Evolutionary conservation across 2,113 vertebrate species (phyloP), one percentile per base, ranked within the genome.

Genomic region (Caretta caretta): DNA sequence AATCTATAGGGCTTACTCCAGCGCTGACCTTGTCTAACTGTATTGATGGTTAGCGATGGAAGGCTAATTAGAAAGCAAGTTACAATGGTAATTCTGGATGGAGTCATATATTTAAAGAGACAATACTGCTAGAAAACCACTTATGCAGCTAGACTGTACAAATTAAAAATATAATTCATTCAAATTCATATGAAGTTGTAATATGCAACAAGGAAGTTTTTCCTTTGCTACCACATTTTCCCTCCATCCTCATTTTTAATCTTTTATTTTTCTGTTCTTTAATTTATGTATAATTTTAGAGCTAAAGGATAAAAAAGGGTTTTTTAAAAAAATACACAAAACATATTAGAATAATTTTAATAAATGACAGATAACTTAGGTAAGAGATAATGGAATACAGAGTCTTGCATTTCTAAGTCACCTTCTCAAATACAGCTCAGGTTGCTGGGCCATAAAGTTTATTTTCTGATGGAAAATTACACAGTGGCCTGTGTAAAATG

Each of bases 11-110:
- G 89, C 51, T 97, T 95, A 84, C 93, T 96, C 96, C 85, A 87
- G 95, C 3, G 0, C 86, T 98, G 96, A 98, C 98, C 98, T 98
- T 98, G 98, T 97, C 98, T 98, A 96, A 98, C 98, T 7, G 1
- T 94, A 98, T 97, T 93, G 97, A 98, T 97, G 98, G 97, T 96
- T 96, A 95, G 94, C 90, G 97, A 97, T 69, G 95, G 96, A 94
- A 91, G 91, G 97, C 96, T 98, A 98, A 98, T 98, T 97, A 94
- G 94, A 97, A 97, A 98, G 90, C 79, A 90, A 96, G 98, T 98
- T 98, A 97, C 98, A 98, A 98, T 98, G 97, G 98, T 89, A 98
- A 98, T 98, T 83, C 92, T 95, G 94, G 94, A 97, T 95, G 94
- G 94, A 97, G 90, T 98, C 97, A 97, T 96, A 97, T 87, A 91